phyloP scores from a whole-genome alignment of 2,888 invertebrate genomes.

The Danaus chrysippus region DNA sequence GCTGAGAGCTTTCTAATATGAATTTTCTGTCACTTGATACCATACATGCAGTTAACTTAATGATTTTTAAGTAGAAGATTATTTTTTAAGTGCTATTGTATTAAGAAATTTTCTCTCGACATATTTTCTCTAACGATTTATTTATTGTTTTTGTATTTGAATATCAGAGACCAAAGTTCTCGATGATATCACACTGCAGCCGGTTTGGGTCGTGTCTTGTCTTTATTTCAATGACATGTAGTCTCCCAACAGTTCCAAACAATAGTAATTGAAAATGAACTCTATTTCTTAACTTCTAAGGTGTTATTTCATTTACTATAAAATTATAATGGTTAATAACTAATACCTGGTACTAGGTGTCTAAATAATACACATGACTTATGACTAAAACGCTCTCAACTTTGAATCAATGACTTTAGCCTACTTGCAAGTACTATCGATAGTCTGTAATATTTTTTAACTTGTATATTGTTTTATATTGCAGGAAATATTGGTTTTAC shows the following conservation, averaged over 20 bases:
- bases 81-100: too few relatives aligned
- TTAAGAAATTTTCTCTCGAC: too few relatives aligned
- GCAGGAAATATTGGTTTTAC: constrained; percentile 1
- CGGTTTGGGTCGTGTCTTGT: background rate
- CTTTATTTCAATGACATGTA: constrained; percentile 3
- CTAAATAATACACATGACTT: too few relatives aligned
- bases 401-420: too few relatives aligned
- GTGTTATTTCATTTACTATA: background rate
- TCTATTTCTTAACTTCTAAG: background rate
- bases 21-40: background rate
- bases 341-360: background rate
- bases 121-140: background rate
- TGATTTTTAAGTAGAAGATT: too few relatives aligned
- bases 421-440: too few relatives aligned
- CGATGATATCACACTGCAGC: constrained; percentile 4
- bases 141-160: background rate
- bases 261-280: background rate
- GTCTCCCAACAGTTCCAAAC: background rate
- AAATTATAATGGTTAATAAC: background rate
- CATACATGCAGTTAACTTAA: background rate
- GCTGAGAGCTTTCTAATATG: constrained; percentile 1
- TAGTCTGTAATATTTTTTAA: background rate
- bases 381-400: too few relatives aligned
- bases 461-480: background rate
- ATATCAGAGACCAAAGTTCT: background rate